Conservation (phyloP, 1,140 invertebrate species). For the Pogonomyrmex barbatus region DNA sequence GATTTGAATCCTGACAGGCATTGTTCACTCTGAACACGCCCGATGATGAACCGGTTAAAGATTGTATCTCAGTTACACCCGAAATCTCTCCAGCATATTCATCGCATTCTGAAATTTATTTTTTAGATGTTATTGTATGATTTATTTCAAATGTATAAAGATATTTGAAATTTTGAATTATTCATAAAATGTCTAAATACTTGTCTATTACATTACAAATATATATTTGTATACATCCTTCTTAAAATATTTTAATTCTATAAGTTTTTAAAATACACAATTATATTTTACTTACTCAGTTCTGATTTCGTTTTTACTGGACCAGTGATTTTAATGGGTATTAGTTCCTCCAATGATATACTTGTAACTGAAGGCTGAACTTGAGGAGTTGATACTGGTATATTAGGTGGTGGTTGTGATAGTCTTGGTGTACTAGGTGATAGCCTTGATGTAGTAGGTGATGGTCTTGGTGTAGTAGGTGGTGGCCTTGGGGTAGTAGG, state of each 20-base stretch:
- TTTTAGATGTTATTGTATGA: background rate
- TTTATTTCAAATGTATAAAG: background rate
- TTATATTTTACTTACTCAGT: constrained; percentile 60
- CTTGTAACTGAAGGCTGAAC: background rate
- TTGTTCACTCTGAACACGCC: background rate
- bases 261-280: background rate
- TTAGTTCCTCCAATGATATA: background rate
- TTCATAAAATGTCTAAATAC: background rate
- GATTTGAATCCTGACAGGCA: constrained; percentile 24
- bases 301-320: constrained; percentile 52
- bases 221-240: background rate
- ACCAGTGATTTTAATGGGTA: background rate
- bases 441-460: too few species aligned
- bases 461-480: background rate
- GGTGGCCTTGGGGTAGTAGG: too few species aligned
- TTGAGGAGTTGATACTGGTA: background rate
- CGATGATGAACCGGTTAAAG: constrained; percentile 8
- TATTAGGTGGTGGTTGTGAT: too few species aligned
- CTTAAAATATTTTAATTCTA: background rate
- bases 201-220: background rate
- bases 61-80: background rate
- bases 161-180: background rate
- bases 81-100: constrained; percentile 60
- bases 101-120: constrained; percentile 61
- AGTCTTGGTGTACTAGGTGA: too few species aligned